Conservation (phyloP, 2,888 invertebrate species). For the Agrotis puta region DNA sequence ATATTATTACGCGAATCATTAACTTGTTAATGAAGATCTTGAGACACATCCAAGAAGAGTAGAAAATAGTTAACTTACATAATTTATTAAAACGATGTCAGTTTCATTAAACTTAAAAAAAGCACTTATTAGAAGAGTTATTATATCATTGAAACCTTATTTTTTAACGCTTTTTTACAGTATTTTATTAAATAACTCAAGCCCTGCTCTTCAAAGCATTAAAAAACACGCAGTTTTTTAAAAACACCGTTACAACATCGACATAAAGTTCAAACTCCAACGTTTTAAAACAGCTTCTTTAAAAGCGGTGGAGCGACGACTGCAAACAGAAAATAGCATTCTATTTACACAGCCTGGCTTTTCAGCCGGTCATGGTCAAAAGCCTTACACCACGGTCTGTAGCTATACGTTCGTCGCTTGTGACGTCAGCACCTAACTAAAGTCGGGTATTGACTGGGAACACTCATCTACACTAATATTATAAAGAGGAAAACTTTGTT, state of each 20-base stretch:
- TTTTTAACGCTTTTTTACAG: too few species aligned
- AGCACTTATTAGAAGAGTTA: not conserved
- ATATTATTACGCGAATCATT: not conserved
- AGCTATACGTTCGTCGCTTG: constrained; percentile 11
- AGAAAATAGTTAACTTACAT: too few species aligned
- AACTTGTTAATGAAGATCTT: not conserved
- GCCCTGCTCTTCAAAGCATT: not conserved
- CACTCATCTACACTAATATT: too few species aligned
- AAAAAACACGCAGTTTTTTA: not conserved
- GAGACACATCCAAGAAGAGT: too few species aligned
- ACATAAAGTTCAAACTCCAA: constrained; percentile 15
- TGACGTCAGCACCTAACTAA: constrained; percentile 33
- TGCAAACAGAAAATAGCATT: constrained; percentile 43
- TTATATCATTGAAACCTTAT: not conserved
- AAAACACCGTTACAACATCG: not conserved
- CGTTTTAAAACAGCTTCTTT: not conserved
- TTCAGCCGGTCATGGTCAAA: constrained; percentile 43
- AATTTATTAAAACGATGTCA: too few species aligned
- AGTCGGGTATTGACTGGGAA: not conserved
- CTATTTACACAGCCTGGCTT: constrained; percentile 36
- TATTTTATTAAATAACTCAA: constrained; percentile 9
- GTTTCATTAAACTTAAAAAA: too few species aligned
- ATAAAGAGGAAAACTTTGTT: too few species aligned
- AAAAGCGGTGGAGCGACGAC: constrained; percentile 13
- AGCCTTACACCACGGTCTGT: not conserved